A percentile compares a stretch with the other conserved stretches of the same genome.
These are phyloP conservation scores for Scyliorhinus canicula DNA, from an alignment of 2,797 vertebrate species.

Conservation along the genomic window DNA sequence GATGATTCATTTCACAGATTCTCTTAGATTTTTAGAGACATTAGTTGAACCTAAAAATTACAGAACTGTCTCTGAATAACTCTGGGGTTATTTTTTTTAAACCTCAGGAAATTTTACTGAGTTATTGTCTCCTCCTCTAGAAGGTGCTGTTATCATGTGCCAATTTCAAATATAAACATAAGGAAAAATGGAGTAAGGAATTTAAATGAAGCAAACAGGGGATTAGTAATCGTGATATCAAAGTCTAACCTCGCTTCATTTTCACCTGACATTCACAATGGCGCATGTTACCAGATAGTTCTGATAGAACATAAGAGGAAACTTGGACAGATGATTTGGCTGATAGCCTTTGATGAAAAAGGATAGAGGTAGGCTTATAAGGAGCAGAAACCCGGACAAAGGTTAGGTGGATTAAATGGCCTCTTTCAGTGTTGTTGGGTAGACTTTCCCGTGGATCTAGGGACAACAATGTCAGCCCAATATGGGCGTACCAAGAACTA, in stretches of 20 bases:
- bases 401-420: no score
- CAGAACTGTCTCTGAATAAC: not conserved
- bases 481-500: no score
- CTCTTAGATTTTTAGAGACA: not conserved
- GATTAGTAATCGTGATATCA: not conserved
- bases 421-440: not conserved
- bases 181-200: not conserved
- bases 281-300: not conserved
- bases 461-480: no score
- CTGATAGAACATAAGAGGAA: not conserved
- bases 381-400: no score
- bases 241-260: not conserved
- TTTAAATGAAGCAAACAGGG: not conserved
- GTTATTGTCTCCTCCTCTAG: not conserved
- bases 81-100: not conserved
- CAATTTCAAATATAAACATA: not conserved
- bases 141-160: not conserved
- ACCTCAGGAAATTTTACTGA: not conserved
- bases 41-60: not conserved
- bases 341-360: not conserved
- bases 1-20: not conserved
- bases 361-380: no score
- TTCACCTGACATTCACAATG: not conserved
- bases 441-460: no score
- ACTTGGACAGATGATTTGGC: not conserved